A percentile compares a stretch with the other conserved stretches of the same genome.
phyloP scores from a whole-genome alignment of 2,113 vertebrate genomes.

The Sebastes fasciatus region DNA sequence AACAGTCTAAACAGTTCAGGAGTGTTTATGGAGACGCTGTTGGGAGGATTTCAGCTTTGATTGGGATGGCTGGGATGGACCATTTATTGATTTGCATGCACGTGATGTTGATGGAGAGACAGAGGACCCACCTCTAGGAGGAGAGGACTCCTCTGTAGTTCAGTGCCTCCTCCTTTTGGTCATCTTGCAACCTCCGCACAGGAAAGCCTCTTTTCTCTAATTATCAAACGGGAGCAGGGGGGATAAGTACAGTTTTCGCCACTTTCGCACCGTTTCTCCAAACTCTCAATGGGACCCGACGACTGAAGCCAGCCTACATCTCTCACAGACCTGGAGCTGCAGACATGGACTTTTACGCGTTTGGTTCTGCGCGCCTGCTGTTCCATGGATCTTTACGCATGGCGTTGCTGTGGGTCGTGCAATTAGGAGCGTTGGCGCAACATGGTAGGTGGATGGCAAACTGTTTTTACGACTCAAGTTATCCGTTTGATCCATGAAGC shows the following conservation, averaged over 20 bases:
- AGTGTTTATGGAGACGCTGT: neutral
- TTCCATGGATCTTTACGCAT: conserved; percentile 50
- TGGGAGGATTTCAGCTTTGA: neutral
- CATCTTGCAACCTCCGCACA: neutral
- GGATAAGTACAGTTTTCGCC: neutral
- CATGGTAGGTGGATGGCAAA: conserved; percentile 52
- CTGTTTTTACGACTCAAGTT: neutral
- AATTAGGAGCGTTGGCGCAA: conserved; percentile 42
- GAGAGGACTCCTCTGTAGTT: neutral
- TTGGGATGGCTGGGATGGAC: neutral
- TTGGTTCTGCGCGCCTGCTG: neutral
- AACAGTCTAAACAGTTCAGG: neutral
- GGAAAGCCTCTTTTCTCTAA: neutral
- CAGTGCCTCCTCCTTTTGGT: neutral
- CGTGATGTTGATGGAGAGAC: neutral
- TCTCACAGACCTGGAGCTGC: conserved; percentile 9
- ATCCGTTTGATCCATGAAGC: too few relatives aligned
- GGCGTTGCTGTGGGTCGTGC: conserved; percentile 53
- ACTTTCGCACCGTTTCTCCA: conserved; percentile 25
- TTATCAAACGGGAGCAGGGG: neutral
- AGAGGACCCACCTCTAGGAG: conserved; percentile 35
- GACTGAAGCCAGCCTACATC: conserved; percentile 29
- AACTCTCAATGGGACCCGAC: conserved; percentile 47
- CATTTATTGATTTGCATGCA: neutral
- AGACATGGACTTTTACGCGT: conserved; percentile 61